Percentiles rank a stretch among this genome's conserved stretches.
Evolutionary conservation across 2,113 vertebrate species (phyloP).

Genomic region (Alethe diademata): DNA sequence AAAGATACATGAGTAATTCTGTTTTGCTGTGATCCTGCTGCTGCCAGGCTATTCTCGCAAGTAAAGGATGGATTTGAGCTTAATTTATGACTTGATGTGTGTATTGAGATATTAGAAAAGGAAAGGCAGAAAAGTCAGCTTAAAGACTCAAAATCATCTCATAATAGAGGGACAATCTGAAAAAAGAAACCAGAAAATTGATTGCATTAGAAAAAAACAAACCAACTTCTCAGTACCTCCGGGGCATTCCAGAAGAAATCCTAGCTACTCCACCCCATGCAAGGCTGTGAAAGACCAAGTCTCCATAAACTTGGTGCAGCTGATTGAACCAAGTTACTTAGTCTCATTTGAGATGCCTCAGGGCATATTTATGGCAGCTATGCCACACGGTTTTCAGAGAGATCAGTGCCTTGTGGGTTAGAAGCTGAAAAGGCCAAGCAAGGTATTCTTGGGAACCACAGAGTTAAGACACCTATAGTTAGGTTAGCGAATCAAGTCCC

Average conservation of each 20-base stretch:
- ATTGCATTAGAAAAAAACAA: neutral
- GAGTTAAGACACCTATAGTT: neutral
- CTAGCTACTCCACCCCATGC: neutral
- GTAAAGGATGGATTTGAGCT: neutral
- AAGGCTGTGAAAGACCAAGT: neutral
- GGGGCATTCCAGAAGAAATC: neutral
- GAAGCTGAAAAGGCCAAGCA: neutral
- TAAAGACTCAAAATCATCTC: neutral
- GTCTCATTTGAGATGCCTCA: neutral
- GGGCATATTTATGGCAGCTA: neutral
- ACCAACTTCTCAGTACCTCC: neutral
- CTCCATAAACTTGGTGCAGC: neutral
- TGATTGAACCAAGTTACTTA: neutral
- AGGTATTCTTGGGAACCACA: neutral
- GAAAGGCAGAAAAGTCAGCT: neutral
- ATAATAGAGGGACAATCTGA: neutral
- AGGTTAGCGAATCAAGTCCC: neutral
- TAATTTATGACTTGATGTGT: neutral
- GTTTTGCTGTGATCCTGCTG: neutral
- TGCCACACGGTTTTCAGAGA: neutral
- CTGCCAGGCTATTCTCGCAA: neutral
- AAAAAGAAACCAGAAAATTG: neutral
- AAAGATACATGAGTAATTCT: neutral
- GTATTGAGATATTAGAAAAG: neutral
- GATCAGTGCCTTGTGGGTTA: neutral